Evolutionary conservation across 2,113 vertebrate genomes (phyloP).

Genomic region (Myrmecophaga tridactyla): DNA sequence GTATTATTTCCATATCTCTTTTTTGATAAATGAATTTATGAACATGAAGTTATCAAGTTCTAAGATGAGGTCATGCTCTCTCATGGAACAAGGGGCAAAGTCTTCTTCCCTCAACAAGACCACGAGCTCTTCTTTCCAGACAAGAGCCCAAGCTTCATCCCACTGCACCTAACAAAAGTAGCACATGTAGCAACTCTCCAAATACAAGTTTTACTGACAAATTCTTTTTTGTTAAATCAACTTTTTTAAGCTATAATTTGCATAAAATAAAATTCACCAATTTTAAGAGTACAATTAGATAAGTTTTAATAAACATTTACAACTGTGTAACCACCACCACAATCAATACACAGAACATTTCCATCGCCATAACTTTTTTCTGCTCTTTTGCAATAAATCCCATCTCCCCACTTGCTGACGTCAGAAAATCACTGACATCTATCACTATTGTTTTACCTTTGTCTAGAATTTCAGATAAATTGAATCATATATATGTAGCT

Average conservation of each 20-base stretch:
- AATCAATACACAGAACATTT: background rate
- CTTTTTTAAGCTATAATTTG: background rate
- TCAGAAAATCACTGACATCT: background rate
- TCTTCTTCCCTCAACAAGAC: background rate
- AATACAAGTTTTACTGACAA: background rate
- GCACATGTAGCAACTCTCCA: background rate
- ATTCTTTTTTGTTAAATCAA: background rate
- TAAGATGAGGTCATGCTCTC: background rate
- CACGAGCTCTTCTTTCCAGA: background rate
- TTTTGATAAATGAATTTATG: background rate
- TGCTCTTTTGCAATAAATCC: background rate
- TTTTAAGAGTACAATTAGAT: background rate
- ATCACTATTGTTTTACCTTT: background rate
- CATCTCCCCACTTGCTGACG: background rate
- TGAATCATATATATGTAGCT: background rate
- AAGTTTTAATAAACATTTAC: background rate
- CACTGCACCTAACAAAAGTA: background rate
- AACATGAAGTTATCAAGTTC: background rate
- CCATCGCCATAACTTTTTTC: background rate
- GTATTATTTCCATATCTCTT: background rate
- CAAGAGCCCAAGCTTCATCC: background rate
- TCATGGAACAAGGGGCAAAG: background rate
- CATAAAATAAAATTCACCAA: background rate
- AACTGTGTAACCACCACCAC: background rate
- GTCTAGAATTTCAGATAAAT: background rate